Conservation (phyloP, 2,797 vertebrate genomes). For the Hylomyscus alleni region DNA sequence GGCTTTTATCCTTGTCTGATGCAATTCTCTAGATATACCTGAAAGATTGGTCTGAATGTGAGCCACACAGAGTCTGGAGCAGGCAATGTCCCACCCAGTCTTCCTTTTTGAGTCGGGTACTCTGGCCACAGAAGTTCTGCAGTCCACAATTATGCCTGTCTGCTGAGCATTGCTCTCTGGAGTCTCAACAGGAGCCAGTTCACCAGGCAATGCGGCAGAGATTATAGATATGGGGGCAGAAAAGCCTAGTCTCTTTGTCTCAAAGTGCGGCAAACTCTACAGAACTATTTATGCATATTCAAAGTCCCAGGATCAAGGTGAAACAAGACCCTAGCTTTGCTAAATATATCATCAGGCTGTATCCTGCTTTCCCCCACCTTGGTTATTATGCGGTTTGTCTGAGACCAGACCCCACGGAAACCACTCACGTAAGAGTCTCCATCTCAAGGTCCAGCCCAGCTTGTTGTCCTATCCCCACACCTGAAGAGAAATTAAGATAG, state of each 20-base stretch:
- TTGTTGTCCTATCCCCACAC: not conserved
- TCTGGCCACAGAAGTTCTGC: not conserved
- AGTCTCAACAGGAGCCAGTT: not conserved
- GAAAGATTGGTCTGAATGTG: too few relatives aligned
- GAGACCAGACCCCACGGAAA: not conserved
- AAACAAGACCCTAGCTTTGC: not conserved
- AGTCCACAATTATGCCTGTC: not conserved
- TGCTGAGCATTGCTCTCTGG: not conserved
- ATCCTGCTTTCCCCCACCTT: not conserved
- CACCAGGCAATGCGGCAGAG: not conserved
- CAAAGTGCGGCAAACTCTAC: not conserved
- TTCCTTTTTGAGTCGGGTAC: not conserved
- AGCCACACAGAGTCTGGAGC: not conserved
- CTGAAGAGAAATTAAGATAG: slow-evolving; percentile 1
- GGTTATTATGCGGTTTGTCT: not conserved
- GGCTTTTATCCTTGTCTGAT: not conserved
- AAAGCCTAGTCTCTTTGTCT: not conserved
- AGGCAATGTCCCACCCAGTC: not conserved
- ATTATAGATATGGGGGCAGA: not conserved
- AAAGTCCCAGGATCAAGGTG: not conserved
- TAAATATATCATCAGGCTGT: not conserved
- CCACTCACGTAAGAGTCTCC: not conserved
- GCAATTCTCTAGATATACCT: not conserved
- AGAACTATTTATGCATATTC: not conserved
- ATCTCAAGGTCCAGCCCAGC: not conserved